A percentile compares a stretch with the other conserved stretches of the same genome.
These are phyloP conservation scores for Tinea semifulvella DNA, from an alignment of 2,888 invertebrate species.

Conservation along the genomic window DNA sequence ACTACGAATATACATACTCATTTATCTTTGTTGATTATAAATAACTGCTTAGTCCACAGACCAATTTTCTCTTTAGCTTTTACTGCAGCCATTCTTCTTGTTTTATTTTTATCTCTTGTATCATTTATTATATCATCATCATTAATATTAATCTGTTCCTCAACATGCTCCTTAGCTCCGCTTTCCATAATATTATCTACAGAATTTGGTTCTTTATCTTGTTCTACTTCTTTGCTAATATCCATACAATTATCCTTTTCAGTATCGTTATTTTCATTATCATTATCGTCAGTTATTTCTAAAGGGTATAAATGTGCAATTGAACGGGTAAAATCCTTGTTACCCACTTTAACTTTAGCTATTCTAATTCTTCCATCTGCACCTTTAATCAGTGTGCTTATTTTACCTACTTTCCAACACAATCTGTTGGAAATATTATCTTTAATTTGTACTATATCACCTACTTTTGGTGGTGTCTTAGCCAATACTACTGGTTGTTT, in stretches of 20 bases:
- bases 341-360: slow-evolving; percentile 7
- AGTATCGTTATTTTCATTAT: background rate
- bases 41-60: too few relatives aligned
- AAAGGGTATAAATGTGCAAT: slow-evolving; percentile 11
- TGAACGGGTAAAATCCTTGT: slow-evolving; percentile 10
- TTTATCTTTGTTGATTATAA: too few relatives aligned
- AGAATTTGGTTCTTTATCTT: background rate
- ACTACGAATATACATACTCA: too few relatives aligned
- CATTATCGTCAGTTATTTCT: background rate
- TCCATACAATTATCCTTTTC: too few relatives aligned
- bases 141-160: too few relatives aligned
- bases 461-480: background rate
- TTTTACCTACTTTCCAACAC: slow-evolving; percentile 14
- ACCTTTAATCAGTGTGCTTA: background rate
- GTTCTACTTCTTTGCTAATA: background rate
- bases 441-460: slow-evolving; percentile 16
- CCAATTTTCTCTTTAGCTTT: background rate
- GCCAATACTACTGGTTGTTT: slow-evolving; percentile 11
- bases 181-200: too few relatives aligned
- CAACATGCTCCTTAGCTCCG: too few relatives aligned
- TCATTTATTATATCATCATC: too few relatives aligned
- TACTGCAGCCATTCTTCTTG: background rate
- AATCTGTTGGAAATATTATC: slow-evolving; percentile 11
- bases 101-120: too few relatives aligned
- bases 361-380: slow-evolving; percentile 2